Conservation (phyloP, 2,113 vertebrate genomes). For the Daubentonia madagascariensis region DNA sequence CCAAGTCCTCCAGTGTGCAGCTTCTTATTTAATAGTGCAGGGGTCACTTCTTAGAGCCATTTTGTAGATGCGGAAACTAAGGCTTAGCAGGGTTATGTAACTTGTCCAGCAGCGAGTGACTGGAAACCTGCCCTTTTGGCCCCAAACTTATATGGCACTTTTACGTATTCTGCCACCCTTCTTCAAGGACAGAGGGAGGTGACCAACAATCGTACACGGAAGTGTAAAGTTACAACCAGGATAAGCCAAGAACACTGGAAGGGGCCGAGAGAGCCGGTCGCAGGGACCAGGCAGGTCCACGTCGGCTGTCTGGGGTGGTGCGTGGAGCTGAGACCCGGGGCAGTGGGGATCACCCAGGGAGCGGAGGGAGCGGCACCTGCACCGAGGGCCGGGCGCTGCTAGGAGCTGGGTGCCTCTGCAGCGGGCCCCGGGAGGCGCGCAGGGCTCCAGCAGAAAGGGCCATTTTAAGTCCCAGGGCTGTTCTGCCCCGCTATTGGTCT, state of each 20-base stretch:
- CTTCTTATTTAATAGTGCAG: not conserved
- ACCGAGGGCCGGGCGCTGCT: not conserved
- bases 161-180: not conserved
- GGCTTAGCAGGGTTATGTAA: not conserved
- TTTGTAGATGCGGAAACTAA: not conserved
- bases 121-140: not conserved
- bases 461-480: not conserved
- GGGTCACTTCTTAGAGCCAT: not conserved
- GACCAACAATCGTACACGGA: rapidly evolving
- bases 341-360: not conserved
- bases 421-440: too few species aligned
- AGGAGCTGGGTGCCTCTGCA: not conserved
- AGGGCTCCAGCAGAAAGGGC: not conserved
- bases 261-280: rapidly evolving
- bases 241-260: not conserved
- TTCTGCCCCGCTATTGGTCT: rapidly evolving
- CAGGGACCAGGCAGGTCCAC: not conserved
- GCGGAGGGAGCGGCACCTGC: rapidly evolving
- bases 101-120: not conserved
- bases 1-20: not conserved
- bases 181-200: not conserved
- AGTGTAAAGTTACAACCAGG: not conserved
- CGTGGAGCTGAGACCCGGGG: not conserved
- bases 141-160: not conserved
- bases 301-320: not conserved